Evolutionary conservation across 2,113 vertebrate genomes (phyloP).

Genomic region (Apus apus): DNA sequence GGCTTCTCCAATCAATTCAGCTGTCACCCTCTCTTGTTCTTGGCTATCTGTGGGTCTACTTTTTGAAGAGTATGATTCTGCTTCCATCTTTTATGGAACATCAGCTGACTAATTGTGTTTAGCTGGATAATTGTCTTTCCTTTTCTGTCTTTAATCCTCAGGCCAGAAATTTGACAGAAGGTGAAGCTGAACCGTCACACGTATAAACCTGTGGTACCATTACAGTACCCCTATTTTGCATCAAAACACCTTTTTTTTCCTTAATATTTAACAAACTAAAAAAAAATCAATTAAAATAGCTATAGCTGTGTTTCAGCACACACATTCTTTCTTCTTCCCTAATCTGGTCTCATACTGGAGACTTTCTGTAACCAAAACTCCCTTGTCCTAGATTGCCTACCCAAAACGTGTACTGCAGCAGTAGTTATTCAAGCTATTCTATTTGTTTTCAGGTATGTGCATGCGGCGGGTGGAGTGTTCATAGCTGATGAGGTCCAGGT

Average conservation of each 20-base stretch:
- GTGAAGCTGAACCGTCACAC: neutral
- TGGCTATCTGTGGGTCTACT: neutral
- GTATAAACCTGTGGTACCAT: neutral
- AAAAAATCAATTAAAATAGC: neutral
- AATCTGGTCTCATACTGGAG: neutral
- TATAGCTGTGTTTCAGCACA: neutral
- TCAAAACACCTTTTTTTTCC: neutral
- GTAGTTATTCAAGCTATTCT: neutral
- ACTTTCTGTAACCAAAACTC: neutral
- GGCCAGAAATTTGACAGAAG: neutral
- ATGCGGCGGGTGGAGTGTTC: constrained; percentile 84
- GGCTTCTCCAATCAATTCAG: neutral
- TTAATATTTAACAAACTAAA: neutral
- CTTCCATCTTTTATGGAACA: neutral
- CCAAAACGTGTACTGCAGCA: fast-evolving
- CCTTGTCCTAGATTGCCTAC: neutral
- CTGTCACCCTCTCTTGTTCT: neutral
- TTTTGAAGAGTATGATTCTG: neutral
- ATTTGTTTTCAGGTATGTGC: constrained; percentile 82
- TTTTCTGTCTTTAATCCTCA: neutral
- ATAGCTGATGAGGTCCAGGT: constrained; percentile 98
- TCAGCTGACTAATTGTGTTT: neutral
- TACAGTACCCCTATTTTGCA: neutral
- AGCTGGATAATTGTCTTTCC: neutral
- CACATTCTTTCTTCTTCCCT: neutral